A percentile compares a stretch with the other conserved stretches of the same genome.
phyloP scores from a whole-genome alignment of 1,140 invertebrate species.

The Muscidifurax raptorellus region DNA sequence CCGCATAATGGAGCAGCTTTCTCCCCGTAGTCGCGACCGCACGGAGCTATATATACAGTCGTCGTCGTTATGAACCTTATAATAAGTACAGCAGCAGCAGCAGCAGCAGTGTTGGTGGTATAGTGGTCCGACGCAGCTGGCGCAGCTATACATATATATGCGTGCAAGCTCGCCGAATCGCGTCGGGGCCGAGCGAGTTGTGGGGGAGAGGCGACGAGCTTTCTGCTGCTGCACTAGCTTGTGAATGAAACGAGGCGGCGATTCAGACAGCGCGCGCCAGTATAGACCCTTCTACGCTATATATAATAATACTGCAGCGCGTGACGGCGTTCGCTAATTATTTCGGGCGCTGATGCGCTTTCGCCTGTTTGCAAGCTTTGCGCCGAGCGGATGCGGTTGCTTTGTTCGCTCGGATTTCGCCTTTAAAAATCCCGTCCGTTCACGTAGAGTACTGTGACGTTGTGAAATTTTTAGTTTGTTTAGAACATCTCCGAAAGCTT shows the following conservation, averaged over 20 bases:
- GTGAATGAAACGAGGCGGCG: slow-evolving; percentile 47
- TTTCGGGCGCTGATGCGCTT: no score
- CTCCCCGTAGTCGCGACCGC: not conserved
- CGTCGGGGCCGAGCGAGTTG: not conserved
- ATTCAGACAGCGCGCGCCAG: slow-evolving; percentile 37
- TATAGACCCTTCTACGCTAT: not conserved
- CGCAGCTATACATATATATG: not conserved
- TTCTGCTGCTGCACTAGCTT: slow-evolving; percentile 26
- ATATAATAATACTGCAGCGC: no score
- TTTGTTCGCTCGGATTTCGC: not conserved
- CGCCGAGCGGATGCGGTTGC: not conserved
- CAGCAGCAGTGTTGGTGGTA: not conserved
- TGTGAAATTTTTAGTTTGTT: no score
- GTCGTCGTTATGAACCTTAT: not conserved
- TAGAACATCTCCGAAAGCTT: no score
- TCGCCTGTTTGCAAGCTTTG: no score
- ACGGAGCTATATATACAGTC: not conserved
- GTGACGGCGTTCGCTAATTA: no score
- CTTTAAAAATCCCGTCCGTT: no score
- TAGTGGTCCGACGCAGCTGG: not conserved
- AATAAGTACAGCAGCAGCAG: not conserved
- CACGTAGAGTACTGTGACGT: no score
- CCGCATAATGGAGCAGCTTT: not conserved
- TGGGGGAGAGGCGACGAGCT: not conserved
- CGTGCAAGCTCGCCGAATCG: not conserved